Evolutionary conservation across 2,888 invertebrate species (phyloP), one percentile per base, ranked within the genome.

Genomic region (Drosophila sordidapex): DNA sequence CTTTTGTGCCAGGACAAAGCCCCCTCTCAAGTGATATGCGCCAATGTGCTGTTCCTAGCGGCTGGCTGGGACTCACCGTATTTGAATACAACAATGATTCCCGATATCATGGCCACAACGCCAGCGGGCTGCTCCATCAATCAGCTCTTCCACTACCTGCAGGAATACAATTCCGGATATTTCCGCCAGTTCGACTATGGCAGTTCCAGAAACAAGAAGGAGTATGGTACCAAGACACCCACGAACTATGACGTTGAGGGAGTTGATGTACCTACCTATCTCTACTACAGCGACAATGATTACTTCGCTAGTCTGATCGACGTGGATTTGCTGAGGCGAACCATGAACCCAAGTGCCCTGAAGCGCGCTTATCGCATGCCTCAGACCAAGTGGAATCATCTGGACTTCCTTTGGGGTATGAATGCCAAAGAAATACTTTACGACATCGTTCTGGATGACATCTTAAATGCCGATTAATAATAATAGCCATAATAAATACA

Each of bases 201-300:
- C 27, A 27, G 29, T 25, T 1, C 27, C 2, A 79, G 91, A 5
- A 91, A 91, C 63, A 71, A 86, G 48, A 68, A 81, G 18, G 74
- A 76, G 0, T 90, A 91, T 31, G 77, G 90, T 35, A 76, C 0
- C 54, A 78, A 65, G 51, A 40, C 59, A 1, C 83, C 91, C 0
- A 80, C 91, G 21, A 68, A 66, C 1, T 91, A 91, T 62, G 69
- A 82, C 27, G 53, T 91, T 3, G 82, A 60, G 5, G 60, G 70
- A 2, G 82, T 91, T 4, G 76, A 84, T 13, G 86, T 85, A 1
- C 91, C 91, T 6, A 70, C 76, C 0, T 91, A 90, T 56, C 66
- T 91, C 5, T 91, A 91, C 58, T 91, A 91, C 64, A 86, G 90
- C 25, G 91, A 91, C 43, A 91, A 91, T 27, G 91, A 91, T 40